A percentile compares a stretch with the other conserved stretches of the same genome.
Conservation (phyloP, 2,888 invertebrate genomes). For the Stenichneumon culpator region DNA sequence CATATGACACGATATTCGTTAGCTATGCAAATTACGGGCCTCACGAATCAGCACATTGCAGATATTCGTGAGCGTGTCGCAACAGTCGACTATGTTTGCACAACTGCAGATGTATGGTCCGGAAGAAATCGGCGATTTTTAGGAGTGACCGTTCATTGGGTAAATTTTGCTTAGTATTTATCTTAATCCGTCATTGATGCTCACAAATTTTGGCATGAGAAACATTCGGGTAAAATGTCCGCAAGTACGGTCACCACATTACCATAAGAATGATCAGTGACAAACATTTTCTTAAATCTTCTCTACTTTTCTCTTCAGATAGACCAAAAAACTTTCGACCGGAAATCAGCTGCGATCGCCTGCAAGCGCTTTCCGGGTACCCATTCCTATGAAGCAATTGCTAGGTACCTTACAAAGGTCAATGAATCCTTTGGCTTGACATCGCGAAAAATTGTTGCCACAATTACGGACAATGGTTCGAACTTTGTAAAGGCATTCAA, state of each 20-base stretch:
- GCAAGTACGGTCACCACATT: no score
- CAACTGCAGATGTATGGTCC: slow-evolving; percentile 61
- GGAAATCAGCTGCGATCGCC: no score
- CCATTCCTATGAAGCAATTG: background rate
- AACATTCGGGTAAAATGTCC: no score
- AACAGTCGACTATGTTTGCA: slow-evolving; percentile 50
- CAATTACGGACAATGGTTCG: slow-evolving; percentile 29
- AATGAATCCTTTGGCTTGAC: background rate
- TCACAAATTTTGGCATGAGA: no score
- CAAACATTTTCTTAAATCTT: no score
- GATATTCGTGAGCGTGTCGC: background rate
- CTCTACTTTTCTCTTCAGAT: no score
- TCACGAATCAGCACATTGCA: background rate
- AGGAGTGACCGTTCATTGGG: slow-evolving; percentile 64
- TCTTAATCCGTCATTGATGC: background rate
- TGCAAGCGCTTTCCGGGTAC: no score
- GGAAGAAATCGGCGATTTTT: slow-evolving; percentile 50
- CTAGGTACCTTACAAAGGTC: no score
- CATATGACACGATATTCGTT: slow-evolving; percentile 29
- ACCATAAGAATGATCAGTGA: no score
- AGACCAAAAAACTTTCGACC: no score
- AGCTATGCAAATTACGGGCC: background rate
- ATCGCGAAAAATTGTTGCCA: slow-evolving; percentile 17
- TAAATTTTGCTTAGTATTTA: slow-evolving; percentile 19
- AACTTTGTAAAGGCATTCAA: slow-evolving; percentile 41